A percentile compares a stretch with the other conserved stretches of the same genome.
Conservation (phyloP, 1,140 invertebrate species). For the Dreissena rostriformis region DNA sequence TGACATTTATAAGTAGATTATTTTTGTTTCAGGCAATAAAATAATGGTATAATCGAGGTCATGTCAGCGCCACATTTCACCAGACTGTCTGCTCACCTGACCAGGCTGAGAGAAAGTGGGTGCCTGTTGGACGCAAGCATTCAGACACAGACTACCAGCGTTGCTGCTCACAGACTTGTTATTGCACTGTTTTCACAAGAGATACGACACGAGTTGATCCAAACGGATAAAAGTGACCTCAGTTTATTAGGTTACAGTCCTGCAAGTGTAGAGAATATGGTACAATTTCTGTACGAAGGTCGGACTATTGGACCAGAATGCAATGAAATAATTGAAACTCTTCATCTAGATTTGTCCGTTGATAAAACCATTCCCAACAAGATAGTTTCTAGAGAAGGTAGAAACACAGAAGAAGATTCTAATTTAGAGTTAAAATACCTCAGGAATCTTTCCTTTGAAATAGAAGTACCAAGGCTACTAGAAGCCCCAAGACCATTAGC, state of each 20-base stretch:
- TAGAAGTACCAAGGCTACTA: slow-evolving; percentile 40
- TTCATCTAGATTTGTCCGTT: slow-evolving; percentile 34
- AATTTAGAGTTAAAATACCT: slow-evolving; percentile 38
- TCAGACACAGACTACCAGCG: neutral
- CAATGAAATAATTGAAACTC: slow-evolving; percentile 30
- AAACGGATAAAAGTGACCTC: neutral
- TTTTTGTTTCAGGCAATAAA: no score
- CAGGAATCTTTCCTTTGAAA: slow-evolving; percentile 43
- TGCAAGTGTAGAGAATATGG: slow-evolving; percentile 30
- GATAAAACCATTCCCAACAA: slow-evolving; percentile 38
- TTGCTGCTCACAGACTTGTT: slow-evolving; percentile 17
- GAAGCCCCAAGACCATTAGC: slow-evolving; percentile 47
- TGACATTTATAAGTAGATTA: no score
- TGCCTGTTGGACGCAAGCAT: slow-evolving; percentile 23
- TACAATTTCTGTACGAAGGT: slow-evolving; percentile 39
- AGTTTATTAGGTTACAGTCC: neutral
- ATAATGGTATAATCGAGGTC: neutral
- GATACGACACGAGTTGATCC: neutral
- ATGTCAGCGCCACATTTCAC: slow-evolving; percentile 44
- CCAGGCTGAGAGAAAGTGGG: neutral
- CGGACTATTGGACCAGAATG: neutral
- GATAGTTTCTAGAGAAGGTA: slow-evolving; percentile 34
- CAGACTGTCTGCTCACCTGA: slow-evolving; percentile 9
- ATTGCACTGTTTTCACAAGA: slow-evolving; percentile 24
- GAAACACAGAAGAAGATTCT: slow-evolving; percentile 4